Evolutionary conservation across 1,140 invertebrate species (phyloP), one percentile per base, ranked within the genome.

Genomic region (Caenorhabditis elegans): DNA sequence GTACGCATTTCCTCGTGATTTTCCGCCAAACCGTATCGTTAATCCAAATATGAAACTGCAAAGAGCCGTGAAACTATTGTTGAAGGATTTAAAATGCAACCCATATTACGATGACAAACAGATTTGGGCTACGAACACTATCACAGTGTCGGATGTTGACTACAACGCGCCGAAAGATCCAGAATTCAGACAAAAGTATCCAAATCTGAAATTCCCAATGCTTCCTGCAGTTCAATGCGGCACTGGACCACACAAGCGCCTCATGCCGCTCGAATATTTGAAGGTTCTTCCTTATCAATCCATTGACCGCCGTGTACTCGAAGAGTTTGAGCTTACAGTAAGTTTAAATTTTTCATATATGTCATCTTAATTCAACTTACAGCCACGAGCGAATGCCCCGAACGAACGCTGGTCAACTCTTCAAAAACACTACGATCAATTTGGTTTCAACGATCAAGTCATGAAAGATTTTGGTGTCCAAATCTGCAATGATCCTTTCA

Each of bases 51-150:
- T 77, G 48, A 47, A 46, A 13, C 46, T 77, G 8, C 48, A 49
- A 24, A 43, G 46, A 34, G 76, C 46, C 19, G 46, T 49, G 4
- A 43, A 49, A 36, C 26, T 77, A 22, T 46, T 49, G 10, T 17
- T 51, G 31, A 77, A 77, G 26, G 43, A n/a, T 76, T 46, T 76
- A 15, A 77, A 77, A 28, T 77, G 76, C 76, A 49, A 49, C 22
- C 76, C 46, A 6, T 77, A n/a, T 34, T 77, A 49, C 17, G 76
- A 77, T 28, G 48, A 77, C 36, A 39, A 28, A 24, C 3, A 13
- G 11, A 19, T 39, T 48, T 77, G 76, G 76, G 48, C 46, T 5
- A 49, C 76, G 6, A 77, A 48, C 46, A 53, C 48, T 8, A 48
- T 49, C 46, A 49, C 46, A 8, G 76, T 77, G 13, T 34, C 28